Base-by-base conservation (phyloP, 2,888 invertebrate species). In the Aspidiotus rigidus region DNA sequence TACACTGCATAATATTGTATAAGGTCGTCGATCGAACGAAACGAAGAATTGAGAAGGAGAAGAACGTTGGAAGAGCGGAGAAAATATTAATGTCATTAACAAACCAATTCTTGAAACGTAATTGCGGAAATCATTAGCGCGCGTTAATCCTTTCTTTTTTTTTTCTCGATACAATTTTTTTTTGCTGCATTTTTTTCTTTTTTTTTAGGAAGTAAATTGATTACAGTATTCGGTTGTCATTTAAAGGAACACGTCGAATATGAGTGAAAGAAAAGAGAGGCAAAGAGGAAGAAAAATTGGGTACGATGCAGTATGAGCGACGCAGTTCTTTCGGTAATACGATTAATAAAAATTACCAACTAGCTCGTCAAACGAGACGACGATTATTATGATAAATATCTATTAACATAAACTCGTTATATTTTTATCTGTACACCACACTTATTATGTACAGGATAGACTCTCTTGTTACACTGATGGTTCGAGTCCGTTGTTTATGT, bases 301-400 rank as follows among this genome's bases (percentile, higher is more conserved):
- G 28, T 28, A 5, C 28, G 28, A 28, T 28, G 28, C 28, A 5
- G 28, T 28, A 28, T 28, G 28, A 28, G 28, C 28, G 28, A 28
- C 28, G 28, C 28, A 28, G 28, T 28, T 28, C 28, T 28, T 28
- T 49, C n/a, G n/a, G n/a, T 49, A 54, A 49, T 13, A 54, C 17
- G 57, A 66, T 66, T 66, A 66, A 66, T 59, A 66, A 66, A 57
- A 59, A 64, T 64, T 64, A 55, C 44, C 28, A 64, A 64, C 64
- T 42, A 28, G 59, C 28, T 59, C 49, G 42, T 39, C 49, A 49
- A 59, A 66, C 15, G 54, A 44, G 13, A 49, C 56, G 59, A 44
- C 66, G 66, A 66, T 66, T 66, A 66, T 66, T 66, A 66, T 66
- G 66, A 66, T 66, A 66, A 66, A 57, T 66, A 66, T 59, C 57